Evolutionary conservation across 2,888 invertebrate genomes (phyloP).

Genomic region (Adelognathus sp.): DNA sequence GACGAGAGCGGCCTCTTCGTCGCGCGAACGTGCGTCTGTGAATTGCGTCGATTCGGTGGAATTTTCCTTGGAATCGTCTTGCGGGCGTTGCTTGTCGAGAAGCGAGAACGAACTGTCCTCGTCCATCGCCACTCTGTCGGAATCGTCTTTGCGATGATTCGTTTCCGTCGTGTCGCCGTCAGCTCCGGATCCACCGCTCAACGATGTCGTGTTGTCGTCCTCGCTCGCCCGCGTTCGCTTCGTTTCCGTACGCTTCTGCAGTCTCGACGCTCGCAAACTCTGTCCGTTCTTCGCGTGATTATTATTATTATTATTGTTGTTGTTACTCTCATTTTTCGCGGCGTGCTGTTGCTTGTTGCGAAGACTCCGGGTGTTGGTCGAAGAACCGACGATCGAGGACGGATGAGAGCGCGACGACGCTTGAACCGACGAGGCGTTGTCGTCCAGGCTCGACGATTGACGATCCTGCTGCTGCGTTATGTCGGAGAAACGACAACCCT

Average conservation of each 20-base stretch:
- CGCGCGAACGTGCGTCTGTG: slow-evolving; percentile 8
- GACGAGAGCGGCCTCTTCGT: slow-evolving; percentile 27
- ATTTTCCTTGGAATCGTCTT: slow-evolving; percentile 63
- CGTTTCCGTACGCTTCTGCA: slow-evolving; percentile 76
- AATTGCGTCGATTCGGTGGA: slow-evolving; percentile 40
- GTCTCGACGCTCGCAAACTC: slow-evolving; percentile 77
- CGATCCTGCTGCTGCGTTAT: slow-evolving; percentile 80
- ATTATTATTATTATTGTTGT: slow-evolving; percentile 55
- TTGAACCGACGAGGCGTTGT: slow-evolving; percentile 56
- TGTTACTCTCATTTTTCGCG: slow-evolving; percentile 59
- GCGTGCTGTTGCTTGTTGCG: slow-evolving; percentile 78
- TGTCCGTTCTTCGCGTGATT: slow-evolving; percentile 70
- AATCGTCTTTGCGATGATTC: slow-evolving; percentile 74
- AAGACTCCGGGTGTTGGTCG: slow-evolving; percentile 74
- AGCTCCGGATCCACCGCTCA: slow-evolving; percentile 54
- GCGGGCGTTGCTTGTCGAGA: slow-evolving; percentile 68
- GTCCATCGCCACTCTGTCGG: slow-evolving; percentile 69
- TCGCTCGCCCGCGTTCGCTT: slow-evolving; percentile 70
- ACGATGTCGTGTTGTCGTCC: slow-evolving; percentile 64
- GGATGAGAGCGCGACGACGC: slow-evolving; percentile 69
- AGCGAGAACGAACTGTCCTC: slow-evolving; percentile 71
- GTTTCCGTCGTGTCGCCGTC: slow-evolving; percentile 66
- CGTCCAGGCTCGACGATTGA: slow-evolving; percentile 70
- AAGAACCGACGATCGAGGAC: slow-evolving; percentile 66
- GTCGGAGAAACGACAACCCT: slow-evolving; percentile 89